These are phyloP conservation scores for Spisula subtruncata DNA, from an alignment of 2,888 invertebrate genomes.

Conservation along the genomic window DNA sequence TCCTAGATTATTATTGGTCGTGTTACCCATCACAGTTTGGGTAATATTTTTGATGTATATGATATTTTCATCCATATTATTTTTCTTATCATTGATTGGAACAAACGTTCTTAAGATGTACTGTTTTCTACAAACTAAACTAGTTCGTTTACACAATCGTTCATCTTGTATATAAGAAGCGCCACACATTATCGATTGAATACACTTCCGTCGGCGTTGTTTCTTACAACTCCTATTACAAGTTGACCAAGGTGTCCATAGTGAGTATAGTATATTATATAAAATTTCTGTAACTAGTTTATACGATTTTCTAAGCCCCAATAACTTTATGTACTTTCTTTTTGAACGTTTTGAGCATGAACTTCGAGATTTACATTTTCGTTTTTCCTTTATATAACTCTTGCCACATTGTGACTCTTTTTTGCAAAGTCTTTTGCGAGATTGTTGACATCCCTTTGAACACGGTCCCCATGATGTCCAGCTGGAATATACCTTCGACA, in stretches of 20 bases:
- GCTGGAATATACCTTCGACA: conserved; percentile 79
- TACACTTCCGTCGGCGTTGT: conserved; percentile 92
- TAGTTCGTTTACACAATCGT: conserved; percentile 95
- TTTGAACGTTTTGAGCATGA: conserved; percentile 74
- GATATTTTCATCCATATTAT: conserved; percentile 36
- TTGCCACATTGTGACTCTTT: conserved; percentile 80
- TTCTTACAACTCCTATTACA: conserved; percentile 94
- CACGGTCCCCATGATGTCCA: conserved; percentile 86
- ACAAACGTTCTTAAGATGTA: conserved; percentile 64
- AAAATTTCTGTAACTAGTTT: conserved; percentile 81
- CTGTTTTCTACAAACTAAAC: conserved; percentile 92
- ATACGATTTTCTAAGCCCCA: conserved; percentile 77
- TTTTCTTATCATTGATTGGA: conserved; percentile 26
- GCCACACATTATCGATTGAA: conserved; percentile 92
- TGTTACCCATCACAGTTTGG: conserved; percentile 29
- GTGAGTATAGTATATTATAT: conserved; percentile 86
- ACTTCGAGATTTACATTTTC: conserved; percentile 78
- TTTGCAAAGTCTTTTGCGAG: conserved; percentile 82
- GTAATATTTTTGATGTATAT: conserved; percentile 46
- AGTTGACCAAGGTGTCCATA: conserved; percentile 94
- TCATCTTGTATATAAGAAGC: conserved; percentile 93
- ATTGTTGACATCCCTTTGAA: conserved; percentile 85
- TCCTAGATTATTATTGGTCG: conserved; percentile 34
- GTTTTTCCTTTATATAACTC: conserved; percentile 84
- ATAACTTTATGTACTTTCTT: conserved; percentile 72